These are phyloP conservation scores for Capromys pilorides DNA, from an alignment of 2,797 vertebrate species.

Conservation along the genomic window DNA sequence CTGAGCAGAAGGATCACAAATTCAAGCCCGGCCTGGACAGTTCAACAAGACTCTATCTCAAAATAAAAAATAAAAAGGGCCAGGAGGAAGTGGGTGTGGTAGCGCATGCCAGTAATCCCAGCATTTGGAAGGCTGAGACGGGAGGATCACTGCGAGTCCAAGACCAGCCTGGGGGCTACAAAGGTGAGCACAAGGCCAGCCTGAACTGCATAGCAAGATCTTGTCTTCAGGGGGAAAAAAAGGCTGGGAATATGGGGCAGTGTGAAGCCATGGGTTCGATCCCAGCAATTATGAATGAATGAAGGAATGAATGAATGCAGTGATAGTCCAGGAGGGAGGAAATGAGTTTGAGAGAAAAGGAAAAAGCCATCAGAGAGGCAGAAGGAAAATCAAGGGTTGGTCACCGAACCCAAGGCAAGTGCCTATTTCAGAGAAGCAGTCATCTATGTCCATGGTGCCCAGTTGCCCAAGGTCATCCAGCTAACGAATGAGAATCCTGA, in stretches of 20 bases:
- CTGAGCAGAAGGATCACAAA: too few species aligned
- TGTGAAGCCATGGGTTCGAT: background rate
- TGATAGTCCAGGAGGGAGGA: background rate
- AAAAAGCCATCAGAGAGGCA: background rate
- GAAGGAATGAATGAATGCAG: background rate
- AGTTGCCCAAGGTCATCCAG: background rate
- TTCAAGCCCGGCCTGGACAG: too few species aligned
- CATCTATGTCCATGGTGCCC: background rate
- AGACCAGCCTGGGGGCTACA: too few species aligned
- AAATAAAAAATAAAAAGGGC: too few species aligned
- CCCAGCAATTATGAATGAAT: background rate
- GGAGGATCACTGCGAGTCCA: too few species aligned
- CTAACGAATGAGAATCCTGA: background rate
- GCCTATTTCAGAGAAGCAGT: slow-evolving; percentile 28
- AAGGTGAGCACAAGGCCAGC: too few species aligned
- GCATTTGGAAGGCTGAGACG: too few species aligned
- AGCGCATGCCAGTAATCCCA: too few species aligned
- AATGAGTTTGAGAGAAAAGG: background rate
- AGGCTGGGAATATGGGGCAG: background rate
- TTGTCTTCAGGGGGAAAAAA: background rate
- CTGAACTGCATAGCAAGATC: too few species aligned
- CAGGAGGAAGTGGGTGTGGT: too few species aligned
- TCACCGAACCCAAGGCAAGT: slow-evolving; percentile 5
- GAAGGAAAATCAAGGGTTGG: background rate
- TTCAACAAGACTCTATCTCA: too few species aligned